Conservation (phyloP, 2,888 invertebrate genomes). For the Ectemnius cavifrons region DNA sequence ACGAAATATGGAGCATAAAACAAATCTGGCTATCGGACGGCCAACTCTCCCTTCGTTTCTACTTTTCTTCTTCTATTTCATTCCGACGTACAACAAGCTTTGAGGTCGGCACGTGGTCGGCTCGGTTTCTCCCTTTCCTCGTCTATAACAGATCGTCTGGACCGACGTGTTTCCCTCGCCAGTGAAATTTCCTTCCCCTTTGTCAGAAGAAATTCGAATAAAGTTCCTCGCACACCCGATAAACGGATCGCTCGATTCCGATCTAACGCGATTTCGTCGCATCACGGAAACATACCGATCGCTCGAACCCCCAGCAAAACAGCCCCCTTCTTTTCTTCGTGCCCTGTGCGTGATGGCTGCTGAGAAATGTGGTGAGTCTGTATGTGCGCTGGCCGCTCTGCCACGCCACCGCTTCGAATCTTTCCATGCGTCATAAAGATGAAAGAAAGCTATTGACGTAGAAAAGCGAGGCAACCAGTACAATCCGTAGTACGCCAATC, state of each 20-base stretch:
- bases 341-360: too few species aligned
- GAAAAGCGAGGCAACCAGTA: too few species aligned
- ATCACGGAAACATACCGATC: slow-evolving; percentile 28
- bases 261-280: slow-evolving; percentile 42
- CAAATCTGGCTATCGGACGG: slow-evolving; percentile 41
- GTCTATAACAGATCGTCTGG: slow-evolving; percentile 10
- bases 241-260: slow-evolving; percentile 42
- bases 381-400: not conserved
- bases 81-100: too few species aligned
- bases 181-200: slow-evolving; percentile 24
- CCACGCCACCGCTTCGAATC: not conserved
- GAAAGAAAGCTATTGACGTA: slow-evolving; percentile 15
- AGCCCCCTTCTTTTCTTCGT: too few species aligned
- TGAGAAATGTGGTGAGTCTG: too few species aligned
- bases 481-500: too few species aligned
- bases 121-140: not conserved
- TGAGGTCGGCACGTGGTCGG: not conserved
- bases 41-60: slow-evolving; percentile 20
- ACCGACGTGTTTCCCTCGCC: slow-evolving; percentile 28
- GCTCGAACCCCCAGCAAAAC: not conserved
- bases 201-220: slow-evolving; percentile 30
- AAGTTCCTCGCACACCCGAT: slow-evolving; percentile 15
- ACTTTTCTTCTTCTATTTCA: slow-evolving; percentile 6
- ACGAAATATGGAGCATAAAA: slow-evolving; percentile 55
- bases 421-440: slow-evolving; percentile 2